Evolutionary conservation across 2,888 invertebrate genomes (phyloP), one percentile per base, ranked within the genome.

Genomic region (Aphrophora alni): DNA sequence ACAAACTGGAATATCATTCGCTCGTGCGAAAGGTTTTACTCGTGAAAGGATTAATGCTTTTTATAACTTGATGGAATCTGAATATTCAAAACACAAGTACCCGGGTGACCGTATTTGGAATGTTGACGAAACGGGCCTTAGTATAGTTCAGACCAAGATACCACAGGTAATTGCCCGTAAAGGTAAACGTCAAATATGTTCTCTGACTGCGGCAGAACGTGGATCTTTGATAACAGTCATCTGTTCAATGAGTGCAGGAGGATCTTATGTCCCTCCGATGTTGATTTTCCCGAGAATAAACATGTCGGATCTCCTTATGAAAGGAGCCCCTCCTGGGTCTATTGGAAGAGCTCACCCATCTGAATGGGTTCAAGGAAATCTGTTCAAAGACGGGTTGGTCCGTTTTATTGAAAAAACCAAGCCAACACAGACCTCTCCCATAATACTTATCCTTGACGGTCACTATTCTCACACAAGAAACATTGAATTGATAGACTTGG

Each of bases 51-150:
- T 76, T 14, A 76, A 76, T 76, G 68, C 59, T 17, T 83, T 84
- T 77, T 81, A 78, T 69, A 80, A 81, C 33, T 69, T 82, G 17
- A 33, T 81, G 21, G 83, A 80, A 25, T 38, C 74, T 71, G 79
- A 69, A 27, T 59, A 83, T 71, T 83, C 84, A 38, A 84, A 85
- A 83, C 73, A 84, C 44, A 83, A 86, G 2, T 69, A 69, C 24
- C 26, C 69, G 14, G 84, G 85, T 76, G 84, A 85, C 76, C 82
- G 83, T 77, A 85, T 87, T 72, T 87, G 84, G 79, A 88, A 87
- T 80, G 86, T 87, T 0, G 87, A 88, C 80, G 87, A 88, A 83
- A 87, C 87, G n/a, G 87, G 87, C 8, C 82, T 88, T 14, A 82
- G 85, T 28, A 84, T 86, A 17, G 86, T 87, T 4, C 87, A 84